A percentile compares a stretch with the other conserved stretches of the same genome.
Evolutionary conservation across 1,140 invertebrate genomes (phyloP).

Genomic region (Octopus bimaculoides): DNA sequence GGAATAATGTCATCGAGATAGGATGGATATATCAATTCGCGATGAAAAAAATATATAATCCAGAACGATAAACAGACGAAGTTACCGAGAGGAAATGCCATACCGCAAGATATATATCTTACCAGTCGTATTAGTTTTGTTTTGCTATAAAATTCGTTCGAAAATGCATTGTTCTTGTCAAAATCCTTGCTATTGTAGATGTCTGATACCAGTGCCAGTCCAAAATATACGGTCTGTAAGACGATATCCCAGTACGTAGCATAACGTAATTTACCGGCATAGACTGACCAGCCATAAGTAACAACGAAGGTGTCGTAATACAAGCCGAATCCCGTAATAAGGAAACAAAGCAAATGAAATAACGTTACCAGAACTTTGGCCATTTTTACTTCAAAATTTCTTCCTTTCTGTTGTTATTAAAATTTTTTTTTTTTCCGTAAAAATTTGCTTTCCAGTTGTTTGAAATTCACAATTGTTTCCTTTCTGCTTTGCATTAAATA

Average conservation of each 20-base stretch:
- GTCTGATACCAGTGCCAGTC: neutral
- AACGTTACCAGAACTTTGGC: neutral
- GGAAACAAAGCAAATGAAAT: neutral
- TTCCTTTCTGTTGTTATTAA: neutral
- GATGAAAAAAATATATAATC: neutral
- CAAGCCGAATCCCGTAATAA: neutral
- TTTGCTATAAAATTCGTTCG: neutral
- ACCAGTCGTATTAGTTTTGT: neutral
- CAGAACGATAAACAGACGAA: conserved; percentile 3
- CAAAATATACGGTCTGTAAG: neutral
- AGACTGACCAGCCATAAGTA: neutral
- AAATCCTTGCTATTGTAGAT: neutral
- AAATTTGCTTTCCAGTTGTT: neutral
- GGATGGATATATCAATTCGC: neutral
- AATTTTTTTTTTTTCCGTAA: neutral
- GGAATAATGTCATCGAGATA: conserved; percentile 7
- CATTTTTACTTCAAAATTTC: neutral
- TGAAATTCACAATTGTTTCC: neutral
- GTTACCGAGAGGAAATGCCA: neutral
- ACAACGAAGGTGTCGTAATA: neutral
- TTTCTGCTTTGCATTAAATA: neutral
- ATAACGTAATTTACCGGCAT: neutral
- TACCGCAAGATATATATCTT: neutral
- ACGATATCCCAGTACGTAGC: neutral
- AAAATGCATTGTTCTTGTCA: neutral